Percentiles rank a stretch among this genome's conserved stretches.
Conservation (phyloP, 1,140 invertebrate genomes). For the Elysia chlorotica region DNA sequence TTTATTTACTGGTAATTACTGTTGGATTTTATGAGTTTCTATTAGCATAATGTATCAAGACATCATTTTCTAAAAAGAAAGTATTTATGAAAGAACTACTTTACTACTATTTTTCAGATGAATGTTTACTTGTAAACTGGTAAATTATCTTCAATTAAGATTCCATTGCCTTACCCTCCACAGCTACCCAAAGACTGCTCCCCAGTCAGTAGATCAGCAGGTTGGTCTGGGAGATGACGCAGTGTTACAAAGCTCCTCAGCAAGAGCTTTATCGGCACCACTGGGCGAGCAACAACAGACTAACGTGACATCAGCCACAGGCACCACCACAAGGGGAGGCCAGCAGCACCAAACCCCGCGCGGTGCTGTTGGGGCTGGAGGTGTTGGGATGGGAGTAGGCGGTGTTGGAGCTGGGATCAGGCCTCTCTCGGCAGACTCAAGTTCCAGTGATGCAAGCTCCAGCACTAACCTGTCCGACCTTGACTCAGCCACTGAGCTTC, state of each 20-base stretch:
- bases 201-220: constrained; percentile 41
- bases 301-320: no score
- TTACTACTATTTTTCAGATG: no score
- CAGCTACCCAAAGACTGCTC: constrained; percentile 51
- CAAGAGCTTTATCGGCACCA: no score
- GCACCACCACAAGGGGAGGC: no score
- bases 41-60: not conserved
- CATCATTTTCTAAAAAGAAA: not conserved
- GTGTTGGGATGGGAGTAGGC: no score
- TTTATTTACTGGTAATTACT: not conserved
- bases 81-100: no score
- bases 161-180: constrained; percentile 10
- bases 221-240: constrained; percentile 31
- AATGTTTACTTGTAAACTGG: no score
- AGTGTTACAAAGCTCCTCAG: constrained; percentile 36
- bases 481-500: constrained; percentile 47
- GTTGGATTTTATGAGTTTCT: not conserved
- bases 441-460: constrained; percentile 34
- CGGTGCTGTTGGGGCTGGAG: no score
- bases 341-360: no score
- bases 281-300: no score
- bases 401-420: no score
- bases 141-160: no score
- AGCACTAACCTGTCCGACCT: constrained; percentile 44
- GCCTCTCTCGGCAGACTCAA: constrained; percentile 52